Conservation (phyloP, 2,113 vertebrate genomes). For the Coracopsis vasa region DNA sequence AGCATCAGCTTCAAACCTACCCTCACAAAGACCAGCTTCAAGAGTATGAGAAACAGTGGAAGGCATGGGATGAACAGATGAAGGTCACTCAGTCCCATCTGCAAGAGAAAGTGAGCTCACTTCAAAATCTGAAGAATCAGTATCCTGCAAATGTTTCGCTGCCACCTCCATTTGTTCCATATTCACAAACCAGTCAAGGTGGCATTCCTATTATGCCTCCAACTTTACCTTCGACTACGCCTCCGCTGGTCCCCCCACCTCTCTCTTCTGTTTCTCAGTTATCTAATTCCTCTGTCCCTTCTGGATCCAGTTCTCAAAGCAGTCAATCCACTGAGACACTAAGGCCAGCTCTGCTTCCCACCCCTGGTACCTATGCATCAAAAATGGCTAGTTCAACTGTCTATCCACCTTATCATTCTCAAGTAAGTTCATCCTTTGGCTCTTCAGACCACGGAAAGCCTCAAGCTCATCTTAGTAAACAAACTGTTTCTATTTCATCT, state of each 20-base stretch:
- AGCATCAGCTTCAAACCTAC: constrained; percentile 91
- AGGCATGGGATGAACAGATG: constrained; percentile 97
- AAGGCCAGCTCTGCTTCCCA: constrained; percentile 74
- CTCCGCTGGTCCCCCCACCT: constrained; percentile 62
- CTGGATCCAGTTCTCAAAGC: constrained; percentile 66
- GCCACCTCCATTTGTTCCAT: constrained; percentile 81
- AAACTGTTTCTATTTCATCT: constrained; percentile 62
- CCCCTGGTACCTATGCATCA: constrained; percentile 71
- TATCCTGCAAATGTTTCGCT: constrained; percentile 80
- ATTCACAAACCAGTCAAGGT: constrained; percentile 69
- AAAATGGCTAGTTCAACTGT: constrained; percentile 45
- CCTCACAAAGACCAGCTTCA: constrained; percentile 96
- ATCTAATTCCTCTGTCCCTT: constrained; percentile 53
- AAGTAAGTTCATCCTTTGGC: constrained; percentile 60
- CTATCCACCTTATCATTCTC: constrained; percentile 66
- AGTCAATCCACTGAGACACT: constrained; percentile 69
- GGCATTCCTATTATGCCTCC: constrained; percentile 66
- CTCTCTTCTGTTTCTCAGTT: constrained; percentile 72
- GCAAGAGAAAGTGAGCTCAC: constrained; percentile 85
- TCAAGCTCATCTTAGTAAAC: constrained; percentile 63
- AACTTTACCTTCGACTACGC: constrained; percentile 70
- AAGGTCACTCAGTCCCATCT: constrained; percentile 89
- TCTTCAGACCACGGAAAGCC: constrained; percentile 73
- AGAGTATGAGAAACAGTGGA: constrained; percentile 96
- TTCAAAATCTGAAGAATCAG: constrained; percentile 87